Percentiles rank a stretch among this genome's conserved stretches.
Evolutionary conservation across 2,113 vertebrate genomes (phyloP).

Genomic region (Leptodactylus fuscus): DNA sequence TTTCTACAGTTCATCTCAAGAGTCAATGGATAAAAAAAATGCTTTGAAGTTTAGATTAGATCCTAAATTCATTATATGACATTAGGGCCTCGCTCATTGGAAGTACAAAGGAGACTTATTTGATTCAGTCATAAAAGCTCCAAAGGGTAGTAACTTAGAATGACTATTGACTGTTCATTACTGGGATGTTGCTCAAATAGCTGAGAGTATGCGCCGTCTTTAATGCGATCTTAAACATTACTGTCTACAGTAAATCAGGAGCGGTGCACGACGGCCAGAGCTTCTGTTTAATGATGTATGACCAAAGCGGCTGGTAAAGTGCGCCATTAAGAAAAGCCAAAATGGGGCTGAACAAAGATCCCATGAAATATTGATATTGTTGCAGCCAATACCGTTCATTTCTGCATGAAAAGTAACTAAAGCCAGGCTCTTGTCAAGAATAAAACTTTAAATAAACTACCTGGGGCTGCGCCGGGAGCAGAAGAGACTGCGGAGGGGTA

Average conservation of each 20-base stretch:
- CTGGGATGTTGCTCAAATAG: conserved; percentile 72
- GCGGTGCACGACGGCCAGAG: conserved; percentile 69
- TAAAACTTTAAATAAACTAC: conserved; percentile 55
- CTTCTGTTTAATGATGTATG: conserved; percentile 88
- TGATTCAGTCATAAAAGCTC: conserved; percentile 69
- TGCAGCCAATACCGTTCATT: conserved; percentile 67
- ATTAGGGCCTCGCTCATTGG: conserved; percentile 64
- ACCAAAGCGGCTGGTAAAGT: conserved; percentile 86
- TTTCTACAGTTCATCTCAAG: conserved; percentile 57
- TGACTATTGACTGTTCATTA: conserved; percentile 75
- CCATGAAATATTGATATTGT: conserved; percentile 76
- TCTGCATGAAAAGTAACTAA: conserved; percentile 64
- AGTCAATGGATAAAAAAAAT: conserved; percentile 64
- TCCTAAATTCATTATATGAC: conserved; percentile 68
- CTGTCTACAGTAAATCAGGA: conserved; percentile 78
- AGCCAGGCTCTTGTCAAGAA: conserved; percentile 60
- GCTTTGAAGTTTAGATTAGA: conserved; percentile 68
- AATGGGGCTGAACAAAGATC: conserved; percentile 72
- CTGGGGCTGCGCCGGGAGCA: conserved; percentile 10
- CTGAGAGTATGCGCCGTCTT: conserved; percentile 72
- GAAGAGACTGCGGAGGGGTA: neutral
- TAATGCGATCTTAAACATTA: conserved; percentile 78
- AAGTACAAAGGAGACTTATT: conserved; percentile 68
- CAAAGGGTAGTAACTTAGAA: conserved; percentile 71
- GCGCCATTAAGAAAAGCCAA: conserved; percentile 86